A percentile compares a stretch with the other conserved stretches of the same genome.
Evolutionary conservation across 1,140 invertebrate species (phyloP).

Genomic region (Ips nitidus): DNA sequence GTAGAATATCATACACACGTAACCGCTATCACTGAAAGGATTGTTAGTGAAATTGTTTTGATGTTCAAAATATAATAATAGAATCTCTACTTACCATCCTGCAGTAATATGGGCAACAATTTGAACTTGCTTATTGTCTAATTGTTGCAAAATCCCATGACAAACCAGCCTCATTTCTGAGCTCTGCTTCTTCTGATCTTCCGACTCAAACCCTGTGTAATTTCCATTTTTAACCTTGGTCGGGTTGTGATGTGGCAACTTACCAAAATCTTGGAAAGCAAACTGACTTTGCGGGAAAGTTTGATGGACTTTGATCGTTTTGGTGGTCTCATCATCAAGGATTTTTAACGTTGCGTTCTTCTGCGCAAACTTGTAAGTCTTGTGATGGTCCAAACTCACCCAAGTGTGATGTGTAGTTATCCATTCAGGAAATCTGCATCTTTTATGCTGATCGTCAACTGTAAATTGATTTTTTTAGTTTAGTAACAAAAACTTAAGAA

Average conservation of each 20-base stretch:
- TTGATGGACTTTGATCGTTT: constrained; percentile 43
- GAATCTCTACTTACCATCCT: constrained; percentile 64
- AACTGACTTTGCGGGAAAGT: constrained; percentile 38
- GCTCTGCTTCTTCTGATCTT: constrained; percentile 51
- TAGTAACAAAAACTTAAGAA: background rate
- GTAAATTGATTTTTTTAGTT: constrained; percentile 31
- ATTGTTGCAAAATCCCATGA: constrained; percentile 65
- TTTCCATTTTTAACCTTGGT: background rate
- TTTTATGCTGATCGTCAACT: constrained; percentile 62
- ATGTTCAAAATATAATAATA: background rate
- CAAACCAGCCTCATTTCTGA: constrained; percentile 66
- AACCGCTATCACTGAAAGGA: constrained; percentile 75
- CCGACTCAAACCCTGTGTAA: constrained; percentile 50
- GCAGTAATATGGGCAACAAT: constrained; percentile 73
- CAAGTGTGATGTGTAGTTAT: constrained; percentile 74
- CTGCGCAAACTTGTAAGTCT: constrained; percentile 72
- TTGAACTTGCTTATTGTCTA: constrained; percentile 62
- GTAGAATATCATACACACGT: constrained; percentile 83
- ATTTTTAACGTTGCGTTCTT: constrained; percentile 74
- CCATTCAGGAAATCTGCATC: constrained; percentile 76
- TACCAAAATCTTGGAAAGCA: constrained; percentile 47
- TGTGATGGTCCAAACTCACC: constrained; percentile 74
- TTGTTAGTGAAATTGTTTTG: too few species aligned
- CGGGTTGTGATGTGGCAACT: constrained; percentile 1
- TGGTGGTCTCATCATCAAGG: constrained; percentile 46